phyloP scores from a whole-genome alignment of 2,797 vertebrate species.

The Anabas testudineus region DNA sequence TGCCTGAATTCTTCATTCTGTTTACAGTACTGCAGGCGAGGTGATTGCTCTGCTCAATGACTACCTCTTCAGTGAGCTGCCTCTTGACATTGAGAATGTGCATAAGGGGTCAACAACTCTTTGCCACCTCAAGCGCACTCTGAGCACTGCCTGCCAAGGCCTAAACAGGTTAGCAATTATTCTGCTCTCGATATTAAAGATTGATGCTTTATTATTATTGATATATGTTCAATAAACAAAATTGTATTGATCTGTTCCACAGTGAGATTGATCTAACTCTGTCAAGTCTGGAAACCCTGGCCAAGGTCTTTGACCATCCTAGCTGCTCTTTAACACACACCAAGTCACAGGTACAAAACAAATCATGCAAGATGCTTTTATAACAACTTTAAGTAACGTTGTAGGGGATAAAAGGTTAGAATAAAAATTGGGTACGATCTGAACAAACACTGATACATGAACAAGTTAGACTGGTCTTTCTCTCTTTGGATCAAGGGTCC shows the following conservation, averaged over 20 bases:
- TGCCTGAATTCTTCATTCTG: conserved; percentile 5
- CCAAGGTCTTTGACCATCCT: conserved; percentile 87
- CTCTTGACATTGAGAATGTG: conserved; percentile 84
- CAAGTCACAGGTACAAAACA: conserved; percentile 80
- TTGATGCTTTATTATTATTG: not conserved
- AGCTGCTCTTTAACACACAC: conserved; percentile 71
- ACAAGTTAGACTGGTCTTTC: not conserved
- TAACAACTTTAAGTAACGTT: not conserved
- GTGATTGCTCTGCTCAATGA: conserved; percentile 81
- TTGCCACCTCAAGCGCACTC: conserved; percentile 79
- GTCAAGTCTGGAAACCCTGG: conserved; percentile 87
- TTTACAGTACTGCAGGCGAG: conserved; percentile 74
- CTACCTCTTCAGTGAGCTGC: conserved; percentile 85
- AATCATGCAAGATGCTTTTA: not conserved
- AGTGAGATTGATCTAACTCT: conserved; percentile 88
- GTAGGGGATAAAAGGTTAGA: not conserved
- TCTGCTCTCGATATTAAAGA: not conserved
- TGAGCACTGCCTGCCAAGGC: conserved; percentile 80
- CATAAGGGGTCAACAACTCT: conserved; percentile 82
- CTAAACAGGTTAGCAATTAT: conserved; percentile 81
- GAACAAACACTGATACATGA: not conserved
- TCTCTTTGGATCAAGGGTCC: conserved; percentile 70
- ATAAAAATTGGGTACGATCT: not conserved
- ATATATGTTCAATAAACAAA: not conserved
- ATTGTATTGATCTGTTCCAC: conserved; percentile 41